Base-by-base conservation (phyloP, 2,888 invertebrate genomes). In the Branchipolynoe longqiensis region DNA sequence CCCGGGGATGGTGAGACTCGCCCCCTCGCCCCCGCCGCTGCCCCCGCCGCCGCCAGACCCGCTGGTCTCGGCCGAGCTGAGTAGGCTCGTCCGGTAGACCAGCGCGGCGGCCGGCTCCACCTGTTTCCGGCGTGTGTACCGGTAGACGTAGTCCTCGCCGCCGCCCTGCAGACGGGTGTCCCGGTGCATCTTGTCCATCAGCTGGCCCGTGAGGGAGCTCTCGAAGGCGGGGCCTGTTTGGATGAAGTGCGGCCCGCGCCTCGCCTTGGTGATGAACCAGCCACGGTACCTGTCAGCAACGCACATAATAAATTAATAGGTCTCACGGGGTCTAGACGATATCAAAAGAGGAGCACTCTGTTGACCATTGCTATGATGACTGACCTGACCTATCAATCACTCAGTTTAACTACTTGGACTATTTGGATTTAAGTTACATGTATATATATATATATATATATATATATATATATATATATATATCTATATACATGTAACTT, bases 281-380 rank as follows among this genome's bases (percentile, higher is more conserved):
- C 91, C 91, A 38, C 91, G 88, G 82, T 89, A 91, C 86, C 92
- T 92, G 87, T 1, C 2, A 86, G n/a, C n/a, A n/a, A n/a, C n/a
- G n/a, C n/a, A n/a, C n/a, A n/a, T n/a, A n/a, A n/a, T n/a, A n/a
- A n/a, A n/a, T n/a, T n/a, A n/a, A n/a, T n/a, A n/a, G n/a, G n/a
- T n/a, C n/a, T n/a, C n/a, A n/a, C n/a, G n/a, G n/a, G n/a, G n/a
- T n/a, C n/a, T n/a, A n/a, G n/a, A n/a, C n/a, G n/a, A n/a, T n/a
- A n/a, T n/a, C n/a, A n/a, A n/a, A n/a, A n/a, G n/a, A n/a, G n/a
- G n/a, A n/a, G n/a, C n/a, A n/a, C n/a, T n/a, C n/a, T n/a, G n/a
- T n/a, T n/a, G n/a, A n/a, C n/a, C n/a, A n/a, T n/a, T n/a, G n/a
- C n/a, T n/a, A n/a, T n/a, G n/a, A n/a, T n/a, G n/a, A n/a, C n/a